Evolutionary conservation across 2,888 invertebrate genomes (phyloP), one percentile per base, ranked within the genome.

Genomic region (Lottia gigantea): DNA sequence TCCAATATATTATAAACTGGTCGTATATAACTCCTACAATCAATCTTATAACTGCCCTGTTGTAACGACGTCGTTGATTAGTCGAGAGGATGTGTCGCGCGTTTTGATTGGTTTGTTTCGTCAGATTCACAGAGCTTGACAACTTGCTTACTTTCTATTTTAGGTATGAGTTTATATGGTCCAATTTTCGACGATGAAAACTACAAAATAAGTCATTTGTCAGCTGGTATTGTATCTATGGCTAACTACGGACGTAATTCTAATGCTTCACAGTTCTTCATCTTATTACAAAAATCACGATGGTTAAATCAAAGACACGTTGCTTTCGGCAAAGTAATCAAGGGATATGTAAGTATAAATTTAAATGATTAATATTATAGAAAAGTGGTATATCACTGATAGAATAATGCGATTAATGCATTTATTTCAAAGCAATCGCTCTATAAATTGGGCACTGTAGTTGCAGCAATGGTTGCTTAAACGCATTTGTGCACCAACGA

Each of bases 211-310:
- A 84, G 83, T 69, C 86, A 86, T 76, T 76, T 78, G 26, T 76
- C 82, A 12, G 76, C 82, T 4, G 87, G 87, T 19, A 84, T 82
- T 81, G 83, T 87, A 12, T 81, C 86, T 66, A 87, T 87, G 87
- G 87, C 87, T n/a, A 87, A 87, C 74, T 80, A 83, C 71, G 87
- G 87, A 2, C 70, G 71, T 63, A 83, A 87, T 77, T 82, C 85
- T 40, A 87, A 87, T 78, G 83, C 83, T 2, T 86, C 85, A 4
- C 87, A 87, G 77, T 87, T 87, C 80, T 87, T 83, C 80, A 81
- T 87, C 74, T 74, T 83, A 7, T 77, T 87, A 55, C 79, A 75
- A 47, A 83, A 82, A 62, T 84, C 87, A 4, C 78, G 86, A 66
- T 87, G 87, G 86, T 76, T 87, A 62, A 86, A 87, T 68, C 78